phyloP scores from a whole-genome alignment of 1,140 invertebrate species.

The Hyles euphorbiae region DNA sequence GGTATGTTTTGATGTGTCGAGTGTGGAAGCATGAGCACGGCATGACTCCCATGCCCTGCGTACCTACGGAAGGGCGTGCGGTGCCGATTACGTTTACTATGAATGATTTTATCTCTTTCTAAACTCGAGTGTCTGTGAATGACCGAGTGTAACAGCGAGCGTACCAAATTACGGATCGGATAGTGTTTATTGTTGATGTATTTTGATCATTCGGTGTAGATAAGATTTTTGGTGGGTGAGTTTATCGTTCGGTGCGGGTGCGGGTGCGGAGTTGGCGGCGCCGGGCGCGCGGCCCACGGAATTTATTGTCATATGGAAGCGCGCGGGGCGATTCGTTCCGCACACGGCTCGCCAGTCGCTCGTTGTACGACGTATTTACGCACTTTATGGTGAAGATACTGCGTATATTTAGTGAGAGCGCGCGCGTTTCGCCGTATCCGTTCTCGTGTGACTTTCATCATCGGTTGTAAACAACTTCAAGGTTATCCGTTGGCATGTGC shows the following conservation, averaged over 20 bases:
- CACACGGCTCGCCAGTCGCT: conserved; percentile 46
- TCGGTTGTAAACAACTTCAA: conserved; percentile 70
- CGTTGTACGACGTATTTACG: conserved; percentile 59
- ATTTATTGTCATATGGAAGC: conserved; percentile 56
- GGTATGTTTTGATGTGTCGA: conserved; percentile 66
- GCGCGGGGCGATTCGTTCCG: conserved; percentile 53
- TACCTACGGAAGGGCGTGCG: conserved; percentile 70
- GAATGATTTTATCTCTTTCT: conserved; percentile 76
- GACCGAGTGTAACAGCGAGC: conserved; percentile 70
- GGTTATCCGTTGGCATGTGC: conserved; percentile 63
- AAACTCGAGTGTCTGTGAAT: conserved; percentile 72
- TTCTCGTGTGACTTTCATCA: conserved; percentile 62
- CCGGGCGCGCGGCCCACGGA: conserved; percentile 34
- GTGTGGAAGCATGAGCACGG: conserved; percentile 59
- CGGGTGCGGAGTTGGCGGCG: conserved; percentile 32
- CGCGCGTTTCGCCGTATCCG: conserved; percentile 31
- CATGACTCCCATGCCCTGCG: conserved; percentile 75
- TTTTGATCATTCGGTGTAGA: conserved; percentile 63
- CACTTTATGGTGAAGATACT: conserved; percentile 62
- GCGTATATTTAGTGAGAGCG: conserved; percentile 67
- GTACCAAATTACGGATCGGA: conserved; percentile 71
- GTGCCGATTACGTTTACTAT: conserved; percentile 73
- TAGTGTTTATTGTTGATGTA: conserved; percentile 71
- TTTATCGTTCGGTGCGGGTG: conserved; percentile 48
- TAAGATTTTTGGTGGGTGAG: conserved; percentile 39